Evolutionary conservation across 2,113 vertebrate genomes (phyloP).

Genomic region (Zosterops lateralis): DNA sequence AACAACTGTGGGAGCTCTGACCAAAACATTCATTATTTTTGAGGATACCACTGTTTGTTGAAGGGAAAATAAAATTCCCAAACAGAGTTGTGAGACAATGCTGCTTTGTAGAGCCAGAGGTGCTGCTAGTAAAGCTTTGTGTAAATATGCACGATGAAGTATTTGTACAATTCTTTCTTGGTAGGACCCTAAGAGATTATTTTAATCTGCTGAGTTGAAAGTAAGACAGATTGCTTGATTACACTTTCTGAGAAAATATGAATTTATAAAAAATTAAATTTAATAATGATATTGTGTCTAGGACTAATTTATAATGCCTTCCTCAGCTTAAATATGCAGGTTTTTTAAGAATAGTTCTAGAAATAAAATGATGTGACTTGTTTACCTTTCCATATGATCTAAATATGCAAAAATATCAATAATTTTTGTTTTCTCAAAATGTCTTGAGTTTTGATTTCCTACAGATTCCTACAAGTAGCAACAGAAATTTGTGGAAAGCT

Average conservation of each 20-base stretch:
- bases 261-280: slow-evolving; percentile 35
- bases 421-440: slow-evolving; percentile 20
- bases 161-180: slow-evolving; percentile 52
- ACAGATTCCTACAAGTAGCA: neutral
- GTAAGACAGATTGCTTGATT: slow-evolving; percentile 23
- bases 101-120: slow-evolving; percentile 15
- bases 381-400: neutral
- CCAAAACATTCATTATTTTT: slow-evolving; percentile 33
- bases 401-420: neutral
- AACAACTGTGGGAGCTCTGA: slow-evolving; percentile 46
- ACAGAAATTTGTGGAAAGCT: neutral
- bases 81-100: neutral
- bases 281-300: neutral
- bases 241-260: slow-evolving; percentile 21
- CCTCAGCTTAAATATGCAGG: neutral
- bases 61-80: slow-evolving; percentile 21
- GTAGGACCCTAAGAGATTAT: slow-evolving; percentile 52
- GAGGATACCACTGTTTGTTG: neutral
- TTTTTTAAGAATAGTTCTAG: slow-evolving; percentile 25
- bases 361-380: neutral
- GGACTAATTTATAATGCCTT: slow-evolving; percentile 47
- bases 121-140: slow-evolving; percentile 12
- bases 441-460: neutral
- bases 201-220: slow-evolving; percentile 52
- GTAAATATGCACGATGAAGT: slow-evolving; percentile 45